Evolutionary conservation across 2,113 vertebrate genomes (phyloP).

Genomic region (Helogale parvula): DNA sequence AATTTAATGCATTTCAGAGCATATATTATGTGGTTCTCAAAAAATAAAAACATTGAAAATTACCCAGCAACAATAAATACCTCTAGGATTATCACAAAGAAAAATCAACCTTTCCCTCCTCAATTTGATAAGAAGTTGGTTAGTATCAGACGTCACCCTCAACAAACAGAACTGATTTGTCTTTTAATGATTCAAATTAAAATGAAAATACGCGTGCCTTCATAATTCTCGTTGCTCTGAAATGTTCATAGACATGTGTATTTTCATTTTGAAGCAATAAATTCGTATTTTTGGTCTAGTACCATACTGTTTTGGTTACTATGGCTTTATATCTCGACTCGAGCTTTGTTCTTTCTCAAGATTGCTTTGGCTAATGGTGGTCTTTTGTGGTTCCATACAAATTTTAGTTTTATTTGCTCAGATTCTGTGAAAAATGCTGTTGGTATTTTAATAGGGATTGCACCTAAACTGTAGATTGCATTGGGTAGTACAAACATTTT

Average conservation of each 20-base stretch:
- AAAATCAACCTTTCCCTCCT: background rate
- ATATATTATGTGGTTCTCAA: background rate
- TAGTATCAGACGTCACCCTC: background rate
- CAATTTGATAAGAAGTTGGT: background rate
- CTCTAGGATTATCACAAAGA: background rate
- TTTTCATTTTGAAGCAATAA: constrained; percentile 26
- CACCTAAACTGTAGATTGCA: background rate
- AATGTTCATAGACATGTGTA: background rate
- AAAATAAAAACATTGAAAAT: background rate
- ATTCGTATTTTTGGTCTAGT: background rate
- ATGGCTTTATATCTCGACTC: background rate
- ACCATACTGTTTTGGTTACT: background rate
- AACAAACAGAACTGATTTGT: background rate
- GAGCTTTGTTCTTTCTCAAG: background rate
- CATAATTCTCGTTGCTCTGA: background rate
- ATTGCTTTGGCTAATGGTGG: background rate
- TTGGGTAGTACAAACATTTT: background rate
- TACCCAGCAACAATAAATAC: background rate
- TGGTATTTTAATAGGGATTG: background rate
- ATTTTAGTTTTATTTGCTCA: background rate
- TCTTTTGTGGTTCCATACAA: background rate
- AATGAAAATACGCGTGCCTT: background rate
- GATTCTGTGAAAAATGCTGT: background rate
- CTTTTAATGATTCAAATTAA: background rate
- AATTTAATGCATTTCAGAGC: background rate